Evolutionary conservation across 2,113 vertebrate genomes (phyloP), one percentile per base, ranked within the genome.

Genomic region (Pteropus alecto): DNA sequence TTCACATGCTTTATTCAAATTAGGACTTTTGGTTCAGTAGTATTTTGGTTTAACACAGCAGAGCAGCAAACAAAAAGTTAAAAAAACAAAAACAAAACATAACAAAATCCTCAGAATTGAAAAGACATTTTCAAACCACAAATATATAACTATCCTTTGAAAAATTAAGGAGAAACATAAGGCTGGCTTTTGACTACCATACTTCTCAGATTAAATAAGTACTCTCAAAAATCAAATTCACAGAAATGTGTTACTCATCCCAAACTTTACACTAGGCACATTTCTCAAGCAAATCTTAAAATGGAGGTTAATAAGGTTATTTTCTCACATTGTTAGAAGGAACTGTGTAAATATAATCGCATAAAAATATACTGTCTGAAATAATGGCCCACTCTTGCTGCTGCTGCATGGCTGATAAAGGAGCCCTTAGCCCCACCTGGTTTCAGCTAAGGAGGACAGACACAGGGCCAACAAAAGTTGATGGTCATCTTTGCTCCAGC

Each of bases 81-180:
- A 60, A 24, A 26, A 70, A 74, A 46, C 13, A 60, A 60, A 24
- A 61, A 41, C 7, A 46, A 14, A 77, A 76, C 46, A 38, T 38
- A 30, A 73, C 16, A 5, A 21, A 58, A 58, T 38, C 76, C 14
- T 56, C n/a, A 83, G 41, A 87, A 84, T 56, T n/a, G 78, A 94
- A 84, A 60, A 96, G 96, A 94, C 48, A 56, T 63, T 74, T 95
- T 63, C 81, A 60, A 97, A 60, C 24, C 38, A 95, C 56, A 68
- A 90, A n/a, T 6, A 8, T 35, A 9, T 65, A n/a, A 67, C 41
- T 54, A 33, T 46, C 41, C 41, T 95, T 79, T 84, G 71, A 77
- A 73, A 85, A 81, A 70, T 38, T 35, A n/a, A 84, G n/a, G 61
- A 61, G 33, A 65, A 90, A 63, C 61, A 22, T 0, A 0, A 77